Evolutionary conservation across 1,140 invertebrate species (phyloP).

Genomic region (Magallana gigas): DNA sequence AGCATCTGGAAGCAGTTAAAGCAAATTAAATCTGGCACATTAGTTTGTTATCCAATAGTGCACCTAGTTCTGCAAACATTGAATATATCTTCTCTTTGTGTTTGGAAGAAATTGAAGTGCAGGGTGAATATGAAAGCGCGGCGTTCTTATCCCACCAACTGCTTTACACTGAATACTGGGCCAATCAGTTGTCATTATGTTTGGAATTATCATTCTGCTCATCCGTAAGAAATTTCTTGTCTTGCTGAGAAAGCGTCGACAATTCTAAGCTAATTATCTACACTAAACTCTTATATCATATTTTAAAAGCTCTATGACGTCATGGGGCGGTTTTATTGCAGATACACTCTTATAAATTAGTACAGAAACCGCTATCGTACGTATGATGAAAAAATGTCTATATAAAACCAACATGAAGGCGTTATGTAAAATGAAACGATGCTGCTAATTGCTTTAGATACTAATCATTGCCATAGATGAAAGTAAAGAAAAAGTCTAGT

Average conservation of each 20-base stretch:
- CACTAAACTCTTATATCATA: constrained; percentile 20
- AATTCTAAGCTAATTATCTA: not conserved
- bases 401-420: not conserved
- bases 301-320: constrained; percentile 22
- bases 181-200: not conserved
- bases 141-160: not conserved
- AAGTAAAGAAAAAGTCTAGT: not conserved
- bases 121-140: not conserved
- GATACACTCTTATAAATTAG: not conserved
- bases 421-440: not conserved
- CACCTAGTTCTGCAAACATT: not conserved
- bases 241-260: not conserved
- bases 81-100: constrained; percentile 6
- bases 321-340: not conserved
- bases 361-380: not conserved
- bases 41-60: not conserved
- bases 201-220: not conserved
- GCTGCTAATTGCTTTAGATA: not conserved
- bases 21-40: constrained; percentile 16
- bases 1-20: constrained; percentile 19
- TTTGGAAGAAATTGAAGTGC: not conserved
- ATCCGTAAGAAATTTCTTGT: not conserved
- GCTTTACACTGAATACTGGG: not conserved
- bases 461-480: not conserved
- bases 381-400: not conserved